Conservation (phyloP, 2,888 invertebrate species). For the Cephonodes hylas region DNA sequence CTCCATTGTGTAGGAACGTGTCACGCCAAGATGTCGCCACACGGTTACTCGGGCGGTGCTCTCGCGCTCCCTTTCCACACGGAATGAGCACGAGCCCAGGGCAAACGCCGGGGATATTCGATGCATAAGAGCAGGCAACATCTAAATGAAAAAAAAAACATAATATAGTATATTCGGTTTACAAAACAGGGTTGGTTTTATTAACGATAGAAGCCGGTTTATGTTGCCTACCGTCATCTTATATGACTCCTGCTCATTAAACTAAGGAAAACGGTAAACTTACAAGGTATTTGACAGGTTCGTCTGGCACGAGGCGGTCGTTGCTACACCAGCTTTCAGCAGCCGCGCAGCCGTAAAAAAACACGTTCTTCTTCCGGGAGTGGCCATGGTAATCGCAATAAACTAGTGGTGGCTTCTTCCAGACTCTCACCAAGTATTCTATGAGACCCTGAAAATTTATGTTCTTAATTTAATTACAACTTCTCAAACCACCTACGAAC, state of each 20-base stretch:
- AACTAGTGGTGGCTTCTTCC: conserved; percentile 82
- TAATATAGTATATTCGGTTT: background rate
- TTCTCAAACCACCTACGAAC: background rate
- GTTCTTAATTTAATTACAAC: background rate
- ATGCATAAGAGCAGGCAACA: conserved; percentile 87
- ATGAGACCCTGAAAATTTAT: conserved; percentile 76
- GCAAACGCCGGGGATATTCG: conserved; percentile 86
- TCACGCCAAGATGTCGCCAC: conserved; percentile 91
- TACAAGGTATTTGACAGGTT: conserved; percentile 83
- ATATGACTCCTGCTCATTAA: conserved; percentile 7
- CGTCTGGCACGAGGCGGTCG: conserved; percentile 79
- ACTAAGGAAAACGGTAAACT: conserved; percentile 34
- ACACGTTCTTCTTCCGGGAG: conserved; percentile 91
- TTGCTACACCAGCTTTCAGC: conserved; percentile 85
- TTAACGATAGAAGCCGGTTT: background rate
- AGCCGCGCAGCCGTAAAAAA: conserved; percentile 90
- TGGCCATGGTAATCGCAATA: conserved; percentile 92
- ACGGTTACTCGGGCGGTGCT: conserved; percentile 92
- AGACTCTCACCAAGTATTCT: conserved; percentile 82
- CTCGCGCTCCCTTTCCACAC: conserved; percentile 88
- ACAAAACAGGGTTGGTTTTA: background rate
- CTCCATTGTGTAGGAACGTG: conserved; percentile 91
- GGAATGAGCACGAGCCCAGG: conserved; percentile 87
- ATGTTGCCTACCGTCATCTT: background rate
- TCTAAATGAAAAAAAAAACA: conserved; percentile 58